Conservation (phyloP, 2,888 invertebrate genomes). For the Cheilosia impressa region DNA sequence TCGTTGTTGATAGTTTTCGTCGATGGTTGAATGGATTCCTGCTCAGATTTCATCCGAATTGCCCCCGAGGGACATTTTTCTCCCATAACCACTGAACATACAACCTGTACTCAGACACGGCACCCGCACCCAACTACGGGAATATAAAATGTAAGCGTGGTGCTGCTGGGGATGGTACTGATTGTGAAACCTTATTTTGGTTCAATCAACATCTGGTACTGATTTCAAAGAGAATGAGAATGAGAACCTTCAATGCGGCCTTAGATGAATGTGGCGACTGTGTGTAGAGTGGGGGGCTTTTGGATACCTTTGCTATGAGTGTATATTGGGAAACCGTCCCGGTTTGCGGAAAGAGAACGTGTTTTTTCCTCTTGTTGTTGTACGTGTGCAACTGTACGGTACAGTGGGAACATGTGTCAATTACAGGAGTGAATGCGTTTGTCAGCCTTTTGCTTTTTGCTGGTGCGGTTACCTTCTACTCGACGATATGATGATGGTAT, state of each 20-base stretch:
- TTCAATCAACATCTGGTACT: slow-evolving; percentile 83
- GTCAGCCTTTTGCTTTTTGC: slow-evolving; percentile 53
- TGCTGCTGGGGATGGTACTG: slow-evolving; percentile 80
- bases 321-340: background rate
- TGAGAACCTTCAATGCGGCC: slow-evolving; percentile 44
- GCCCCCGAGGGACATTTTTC: slow-evolving; percentile 44
- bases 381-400: slow-evolving; percentile 51
- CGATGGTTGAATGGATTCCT: slow-evolving; percentile 51
- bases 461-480: slow-evolving; percentile 6
- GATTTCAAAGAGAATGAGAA: slow-evolving; percentile 82
- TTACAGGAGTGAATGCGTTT: slow-evolving; percentile 78
- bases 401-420: slow-evolving; percentile 82
- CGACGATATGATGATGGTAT: background rate
- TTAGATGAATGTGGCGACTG: slow-evolving; percentile 17
- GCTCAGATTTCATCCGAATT: slow-evolving; percentile 72
- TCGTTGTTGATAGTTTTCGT: slow-evolving; percentile 65
- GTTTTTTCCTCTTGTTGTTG: slow-evolving; percentile 5
- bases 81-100: background rate
- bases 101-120: slow-evolving; percentile 11
- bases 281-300: background rate
- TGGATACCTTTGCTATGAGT: background rate
- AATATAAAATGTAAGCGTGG: slow-evolving; percentile 5
- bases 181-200: slow-evolving; percentile 79
- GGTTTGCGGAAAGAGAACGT: slow-evolving; percentile 44
- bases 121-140: slow-evolving; percentile 7